These are phyloP conservation scores for Brachyistius frenatus DNA, from an alignment of 2,113 vertebrate species.

Conservation along the genomic window DNA sequence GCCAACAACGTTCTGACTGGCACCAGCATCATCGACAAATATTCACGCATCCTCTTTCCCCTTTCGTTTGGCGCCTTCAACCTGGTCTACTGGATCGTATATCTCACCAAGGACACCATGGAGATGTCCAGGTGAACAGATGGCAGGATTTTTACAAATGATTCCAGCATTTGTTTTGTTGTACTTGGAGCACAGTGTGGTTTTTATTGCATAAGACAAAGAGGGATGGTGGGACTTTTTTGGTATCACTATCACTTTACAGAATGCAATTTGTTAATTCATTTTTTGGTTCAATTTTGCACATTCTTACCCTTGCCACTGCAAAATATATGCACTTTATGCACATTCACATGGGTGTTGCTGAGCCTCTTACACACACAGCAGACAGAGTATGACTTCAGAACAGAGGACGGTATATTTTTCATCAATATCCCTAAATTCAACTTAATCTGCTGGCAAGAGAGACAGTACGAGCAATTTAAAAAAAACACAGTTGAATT, in stretches of 20 bases:
- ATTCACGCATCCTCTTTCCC: conserved; percentile 96
- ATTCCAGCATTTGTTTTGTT: conserved; percentile 21
- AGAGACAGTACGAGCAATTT: background rate
- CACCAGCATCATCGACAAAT: conserved; percentile 97
- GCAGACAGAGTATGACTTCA: background rate
- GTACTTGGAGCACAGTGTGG: background rate
- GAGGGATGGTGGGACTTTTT: background rate
- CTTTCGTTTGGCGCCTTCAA: conserved; percentile 97
- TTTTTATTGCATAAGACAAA: background rate
- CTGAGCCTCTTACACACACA: background rate
- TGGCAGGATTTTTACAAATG: conserved; percentile 31
- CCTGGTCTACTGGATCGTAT: conserved; percentile 97
- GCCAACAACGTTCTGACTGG: conserved; percentile 82
- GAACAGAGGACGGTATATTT: background rate
- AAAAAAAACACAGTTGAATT: background rate
- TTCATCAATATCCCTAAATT: background rate
- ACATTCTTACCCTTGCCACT: background rate
- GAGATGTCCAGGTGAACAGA: conserved; percentile 86
- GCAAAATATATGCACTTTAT: no score
- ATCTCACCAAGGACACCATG: conserved; percentile 98
- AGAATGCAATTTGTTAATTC: background rate
- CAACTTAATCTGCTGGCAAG: background rate
- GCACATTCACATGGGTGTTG: background rate
- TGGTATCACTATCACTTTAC: background rate
- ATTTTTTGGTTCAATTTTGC: background rate